Percentiles rank a stretch among this genome's conserved stretches.
These are phyloP conservation scores for Hydractinia echinata DNA, from an alignment of 30 jellyfish, hydroid and myxozoan species.

Conservation along the genomic window DNA sequence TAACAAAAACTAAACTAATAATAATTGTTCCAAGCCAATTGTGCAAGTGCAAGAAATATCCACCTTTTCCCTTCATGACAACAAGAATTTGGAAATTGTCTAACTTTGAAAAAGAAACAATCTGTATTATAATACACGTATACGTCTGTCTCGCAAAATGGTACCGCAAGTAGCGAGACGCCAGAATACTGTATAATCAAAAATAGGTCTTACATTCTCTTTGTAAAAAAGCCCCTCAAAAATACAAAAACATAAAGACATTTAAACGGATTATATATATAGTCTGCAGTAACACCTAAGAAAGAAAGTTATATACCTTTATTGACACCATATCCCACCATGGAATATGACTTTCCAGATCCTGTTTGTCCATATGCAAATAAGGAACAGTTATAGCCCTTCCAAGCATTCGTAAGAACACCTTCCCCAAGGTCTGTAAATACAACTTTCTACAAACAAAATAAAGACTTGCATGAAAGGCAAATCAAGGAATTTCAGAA, in stretches of 20 bases:
- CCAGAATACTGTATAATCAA: too few relatives aligned
- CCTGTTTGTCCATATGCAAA: slow-evolving; percentile 99
- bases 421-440: slow-evolving; percentile 90
- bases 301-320: slow-evolving; percentile 45
- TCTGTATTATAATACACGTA: too few relatives aligned
- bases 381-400: slow-evolving; percentile 85
- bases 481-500: too few relatives aligned
- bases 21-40: too few relatives aligned
- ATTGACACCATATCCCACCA: slow-evolving; percentile 96
- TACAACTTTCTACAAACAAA: slow-evolving; percentile 56
- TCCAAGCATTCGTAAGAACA: slow-evolving; percentile 91
- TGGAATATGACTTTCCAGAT: slow-evolving; percentile 95
- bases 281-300: neutral
- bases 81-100: too few relatives aligned
- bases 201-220: neutral
- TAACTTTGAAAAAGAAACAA: too few relatives aligned
- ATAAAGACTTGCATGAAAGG: neutral
- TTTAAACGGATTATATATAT: neutral
- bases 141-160: too few relatives aligned
- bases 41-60: too few relatives aligned
- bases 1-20: too few relatives aligned
- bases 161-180: too few relatives aligned
- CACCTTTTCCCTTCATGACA: too few relatives aligned
- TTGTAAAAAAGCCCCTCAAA: neutral
- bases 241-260: neutral